Evolutionary conservation across 2,113 vertebrate species (phyloP), one percentile per base, ranked within the genome.

Genomic region (Oophaga pumilio): DNA sequence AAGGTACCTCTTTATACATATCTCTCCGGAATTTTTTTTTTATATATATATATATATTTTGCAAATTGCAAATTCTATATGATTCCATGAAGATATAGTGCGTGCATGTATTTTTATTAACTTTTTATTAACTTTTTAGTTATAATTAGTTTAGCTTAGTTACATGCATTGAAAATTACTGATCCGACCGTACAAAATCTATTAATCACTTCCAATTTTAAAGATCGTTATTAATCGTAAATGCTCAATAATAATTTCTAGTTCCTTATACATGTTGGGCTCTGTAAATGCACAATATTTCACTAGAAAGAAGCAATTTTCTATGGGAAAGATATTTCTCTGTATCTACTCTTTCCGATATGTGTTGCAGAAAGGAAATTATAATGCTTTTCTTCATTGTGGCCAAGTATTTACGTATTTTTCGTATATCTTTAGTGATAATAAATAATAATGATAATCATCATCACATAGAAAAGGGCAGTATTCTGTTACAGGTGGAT

Each of bases 1-100:
- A 88, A 88, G 87, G 87, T 84, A 88, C 12, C 9, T 11, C 6
- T 69, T 68, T 53, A 68, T 14, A 52, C 14, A 24, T 52, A 52
- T 22, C 10, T 15, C 43, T 49, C 6, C 6, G 10, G 3, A 17
- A 43, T 4, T n/a, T n/a, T n/a, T n/a, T n/a, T n/a, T n/a, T 4
- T 43, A 43, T 43, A 43, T 43, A 43, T 43, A 43, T 3, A 43
- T 43, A 43, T 43, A 71, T 26, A 69, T 9, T 56, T 7, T 13
- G 12, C 8, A 56, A 56, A 8, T 9, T 56, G 12, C 53, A 11
- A 56, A 56, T 6, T 56, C 7, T 11, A 13, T 8, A 56, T 11
- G 12, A 8, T 56, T 9, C 8, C 7, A 3, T 43, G 5, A 43
- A 33, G 33, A 33, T 4, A 56, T 56, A 56, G 6, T 56, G 22